Evolutionary conservation across 2,888 invertebrate genomes (phyloP), one percentile per base, ranked within the genome.

Genomic region (Taphrorychus bicolor): DNA sequence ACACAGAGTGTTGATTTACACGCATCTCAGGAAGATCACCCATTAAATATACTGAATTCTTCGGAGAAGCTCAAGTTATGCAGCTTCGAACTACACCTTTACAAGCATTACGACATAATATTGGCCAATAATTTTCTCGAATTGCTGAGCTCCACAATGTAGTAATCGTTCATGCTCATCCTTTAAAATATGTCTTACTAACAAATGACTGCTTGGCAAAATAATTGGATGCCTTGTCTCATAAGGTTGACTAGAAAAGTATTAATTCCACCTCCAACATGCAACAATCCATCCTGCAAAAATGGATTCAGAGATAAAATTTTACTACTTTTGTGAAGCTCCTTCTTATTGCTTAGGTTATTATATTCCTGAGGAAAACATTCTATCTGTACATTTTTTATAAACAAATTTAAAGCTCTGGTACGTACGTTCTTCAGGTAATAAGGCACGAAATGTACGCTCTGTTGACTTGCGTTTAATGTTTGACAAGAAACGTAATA

Each of bases 41-140:
- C 59, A 59, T 59, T 40, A 59, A 32, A 51, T 59, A 59, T 32
- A 7, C 19, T 2, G 19, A 17, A 18, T 17, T 11, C 17, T 18
- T 56, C n/a, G 56, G 56, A 17, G 56, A 16, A 24, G 5, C 32
- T 3, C 51, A 51, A 4, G 3, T 51, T 7, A 59, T 32, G 16
- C 60, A 60, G 9, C 14, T 56, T 17, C 56, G 16, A 41, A 73
- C 32, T 3, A 74, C 68, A 4, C 69, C 64, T 16, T 72, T 68
- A 4, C 72, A 68, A 9, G 62, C 24, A 57, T 66, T 76, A 14
- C 73, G 54, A 5, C 72, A 73, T 3, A 70, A 67, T 5, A 76
- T 65, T 1, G 69, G 70, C 77, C 76, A 77, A 62, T 73, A 76
- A 40, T 56, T 58, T 67, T 71, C 59, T 2, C 72, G 16, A 16